Evolutionary conservation across 2,888 invertebrate species (phyloP).

Genomic region (Brachyptera risi): DNA sequence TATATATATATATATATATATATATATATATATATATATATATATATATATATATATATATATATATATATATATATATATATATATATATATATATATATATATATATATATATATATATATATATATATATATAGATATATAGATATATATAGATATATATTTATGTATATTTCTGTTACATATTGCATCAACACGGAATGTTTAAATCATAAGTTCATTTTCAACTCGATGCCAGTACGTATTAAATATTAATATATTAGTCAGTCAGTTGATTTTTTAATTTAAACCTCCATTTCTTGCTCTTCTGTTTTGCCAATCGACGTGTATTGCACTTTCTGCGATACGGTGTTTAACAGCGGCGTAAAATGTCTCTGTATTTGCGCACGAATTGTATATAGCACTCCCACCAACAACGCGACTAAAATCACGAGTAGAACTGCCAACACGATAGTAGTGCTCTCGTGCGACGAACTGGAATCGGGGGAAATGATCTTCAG

Average conservation of each 20-base stretch:
- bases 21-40: too few species aligned
- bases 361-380: constrained; percentile 57
- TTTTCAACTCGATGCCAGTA: too few species aligned
- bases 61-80: too few species aligned
- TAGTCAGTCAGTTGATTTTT: background rate
- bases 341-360: constrained; percentile 59
- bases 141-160: too few species aligned
- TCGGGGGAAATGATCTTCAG: background rate
- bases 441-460: constrained; percentile 37
- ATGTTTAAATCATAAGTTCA: too few species aligned
- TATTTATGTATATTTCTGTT: too few species aligned
- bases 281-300: constrained; percentile 28
- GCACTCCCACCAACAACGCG: constrained; percentile 52
- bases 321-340: constrained; percentile 69
- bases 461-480: constrained; percentile 28
- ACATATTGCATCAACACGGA: too few species aligned
- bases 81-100: too few species aligned
- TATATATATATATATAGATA: too few species aligned
- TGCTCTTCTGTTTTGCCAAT: constrained; percentile 50
- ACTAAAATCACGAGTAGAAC: constrained; percentile 53
- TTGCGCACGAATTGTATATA: constrained; percentile 58
- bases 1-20: too few species aligned
- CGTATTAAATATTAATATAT: background rate
- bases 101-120: too few species aligned
- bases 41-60: too few species aligned